Evolutionary conservation across 1,140 invertebrate species (phyloP).

Genomic region (Heliothis subflexa): DNA sequence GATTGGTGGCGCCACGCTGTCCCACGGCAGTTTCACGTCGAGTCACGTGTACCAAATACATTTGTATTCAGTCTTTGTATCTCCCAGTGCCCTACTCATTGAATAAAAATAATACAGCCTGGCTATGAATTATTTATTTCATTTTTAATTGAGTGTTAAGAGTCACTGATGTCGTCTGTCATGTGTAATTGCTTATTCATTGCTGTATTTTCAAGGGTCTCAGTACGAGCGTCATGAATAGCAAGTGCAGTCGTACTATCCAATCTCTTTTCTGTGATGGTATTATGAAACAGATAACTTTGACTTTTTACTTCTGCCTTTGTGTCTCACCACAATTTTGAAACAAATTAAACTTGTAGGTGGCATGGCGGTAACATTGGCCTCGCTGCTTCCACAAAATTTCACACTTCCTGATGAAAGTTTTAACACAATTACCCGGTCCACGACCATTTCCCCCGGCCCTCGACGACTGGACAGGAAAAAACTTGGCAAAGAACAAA

Average conservation of each 20-base stretch:
- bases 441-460: conserved; percentile 72
- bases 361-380: conserved; percentile 66
- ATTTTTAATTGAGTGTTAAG: conserved; percentile 70
- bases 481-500: conserved; percentile 85
- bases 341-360: conserved; percentile 81
- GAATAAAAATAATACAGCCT: conserved; percentile 65
- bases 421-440: conserved; percentile 84
- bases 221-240: conserved; percentile 27
- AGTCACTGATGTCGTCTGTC: conserved; percentile 49
- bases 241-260: background rate
- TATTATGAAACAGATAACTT: conserved; percentile 34
- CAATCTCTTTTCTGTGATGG: conserved; percentile 18
- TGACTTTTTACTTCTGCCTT: conserved; percentile 42
- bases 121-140: conserved; percentile 71
- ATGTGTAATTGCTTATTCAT: conserved; percentile 49
- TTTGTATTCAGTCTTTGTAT: conserved; percentile 69
- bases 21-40: conserved; percentile 54
- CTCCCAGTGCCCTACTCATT: conserved; percentile 61
- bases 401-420: conserved; percentile 83
- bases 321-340: conserved; percentile 59
- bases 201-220: conserved; percentile 19
- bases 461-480: conserved; percentile 75
- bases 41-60: conserved; percentile 59
- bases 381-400: conserved; percentile 73
- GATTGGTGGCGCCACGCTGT: conserved; percentile 66